Percentiles rank a stretch among this genome's conserved stretches.
Conservation (phyloP, 23 tunicate species). For the Halocynthia aurantium region DNA sequence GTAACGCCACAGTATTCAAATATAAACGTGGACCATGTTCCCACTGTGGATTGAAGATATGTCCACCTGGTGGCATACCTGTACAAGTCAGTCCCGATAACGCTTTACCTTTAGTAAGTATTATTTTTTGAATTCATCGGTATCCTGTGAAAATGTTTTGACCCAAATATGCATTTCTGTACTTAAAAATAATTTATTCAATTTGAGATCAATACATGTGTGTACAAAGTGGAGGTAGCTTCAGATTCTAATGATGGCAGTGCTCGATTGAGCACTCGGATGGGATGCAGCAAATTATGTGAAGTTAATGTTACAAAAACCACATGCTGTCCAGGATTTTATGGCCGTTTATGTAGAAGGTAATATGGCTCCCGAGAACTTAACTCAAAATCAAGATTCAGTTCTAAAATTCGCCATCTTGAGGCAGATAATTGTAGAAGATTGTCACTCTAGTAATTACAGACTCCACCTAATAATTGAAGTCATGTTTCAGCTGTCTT, state of each 20-base stretch:
- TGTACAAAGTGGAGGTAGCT: background rate
- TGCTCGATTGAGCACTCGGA: background rate
- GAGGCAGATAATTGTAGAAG: background rate
- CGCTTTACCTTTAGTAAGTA: background rate
- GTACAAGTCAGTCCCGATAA: background rate
- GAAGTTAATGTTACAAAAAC: slow-evolving; percentile 6
- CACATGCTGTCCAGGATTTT: slow-evolving; percentile 65
- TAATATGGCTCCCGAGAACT: background rate
- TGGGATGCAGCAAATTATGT: slow-evolving; percentile 43
- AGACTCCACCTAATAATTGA: background rate
- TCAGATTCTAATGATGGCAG: slow-evolving; percentile 10
- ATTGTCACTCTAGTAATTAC: background rate
- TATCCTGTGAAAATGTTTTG: too few species aligned
- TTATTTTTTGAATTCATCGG: background rate
- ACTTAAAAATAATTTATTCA: too few species aligned
- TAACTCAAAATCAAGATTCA: background rate
- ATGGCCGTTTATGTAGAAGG: slow-evolving; percentile 56
- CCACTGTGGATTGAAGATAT: slow-evolving; percentile 17
- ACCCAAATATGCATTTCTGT: too few species aligned
- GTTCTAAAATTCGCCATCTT: background rate
- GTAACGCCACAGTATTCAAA: slow-evolving; percentile 1
- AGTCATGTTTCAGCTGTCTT: slow-evolving; percentile 44
- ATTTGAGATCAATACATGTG: background rate
- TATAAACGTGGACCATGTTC: slow-evolving; percentile 46
- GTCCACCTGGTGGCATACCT: slow-evolving; percentile 12